Conservation (phyloP, 2,797 vertebrate genomes). For the Erpetoichthys calabaricus region DNA sequence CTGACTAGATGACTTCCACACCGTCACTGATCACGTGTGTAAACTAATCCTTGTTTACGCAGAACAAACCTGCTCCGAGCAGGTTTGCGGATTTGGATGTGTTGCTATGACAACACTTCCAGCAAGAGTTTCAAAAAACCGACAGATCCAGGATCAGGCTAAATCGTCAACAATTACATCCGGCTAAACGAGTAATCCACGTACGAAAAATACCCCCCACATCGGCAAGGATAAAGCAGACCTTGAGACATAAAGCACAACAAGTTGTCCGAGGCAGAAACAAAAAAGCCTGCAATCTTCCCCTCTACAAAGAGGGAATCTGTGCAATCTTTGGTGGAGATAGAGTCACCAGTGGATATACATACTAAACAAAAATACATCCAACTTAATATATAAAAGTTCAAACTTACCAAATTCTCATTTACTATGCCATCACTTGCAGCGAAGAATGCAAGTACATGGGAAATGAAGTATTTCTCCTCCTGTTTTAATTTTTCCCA, state of each 20-base stretch:
- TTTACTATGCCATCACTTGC: slow-evolving; percentile 68
- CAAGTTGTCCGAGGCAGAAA: not conserved
- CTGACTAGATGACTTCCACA: too few species aligned
- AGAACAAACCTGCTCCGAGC: too few species aligned
- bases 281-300: not conserved
- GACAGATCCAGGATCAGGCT: too few species aligned
- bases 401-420: slow-evolving; percentile 52
- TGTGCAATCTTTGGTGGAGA: not conserved
- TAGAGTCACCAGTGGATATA: too few species aligned
- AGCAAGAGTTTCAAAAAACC: too few species aligned
- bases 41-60: too few species aligned
- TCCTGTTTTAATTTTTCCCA: slow-evolving; percentile 55
- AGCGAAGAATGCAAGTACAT: slow-evolving; percentile 61
- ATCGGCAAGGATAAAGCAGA: not conserved
- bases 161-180: too few species aligned
- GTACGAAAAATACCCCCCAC: too few species aligned
- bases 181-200: too few species aligned
- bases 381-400: not conserved
- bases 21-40: too few species aligned
- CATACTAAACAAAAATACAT: not conserved
- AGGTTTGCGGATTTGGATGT: too few species aligned
- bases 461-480: slow-evolving; percentile 58
- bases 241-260: not conserved
- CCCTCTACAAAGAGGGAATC: not conserved
- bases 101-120: too few species aligned